Base-by-base conservation (phyloP, 1,140 invertebrate species). In the Dendrolimus punctatus region DNA sequence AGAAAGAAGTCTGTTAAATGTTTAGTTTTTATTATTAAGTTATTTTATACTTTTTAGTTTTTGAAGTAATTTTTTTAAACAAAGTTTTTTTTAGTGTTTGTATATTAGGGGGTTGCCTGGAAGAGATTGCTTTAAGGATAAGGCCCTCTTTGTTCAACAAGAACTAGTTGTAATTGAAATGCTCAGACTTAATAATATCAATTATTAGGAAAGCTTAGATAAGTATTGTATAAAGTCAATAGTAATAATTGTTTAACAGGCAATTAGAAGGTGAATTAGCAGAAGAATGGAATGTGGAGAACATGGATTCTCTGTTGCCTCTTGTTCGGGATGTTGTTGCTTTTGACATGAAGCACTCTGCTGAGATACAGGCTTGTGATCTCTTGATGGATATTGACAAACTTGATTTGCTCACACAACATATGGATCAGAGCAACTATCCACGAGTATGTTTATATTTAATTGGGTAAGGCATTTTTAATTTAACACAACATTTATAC, bases 351-450 rank as follows among this genome's bases (percentile, higher is more conserved):
- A 91, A 93, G 56, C 98, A 99, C 73, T 99, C 99, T 88, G 98
- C 99, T 7, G 99, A 99, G 88, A 97, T 98, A 0, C 98, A 99
- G 87, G 98, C 98, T 2, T 99, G 98, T 83, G 99, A 99, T 89
- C 88, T 99, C 10, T 88, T 99, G 0, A 99, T 99, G 95, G 99
- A 99, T 89, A 98, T 99, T 64, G 98, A 99, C 76, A 90, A 91
- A 53, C 88, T 99, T 38, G 95, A 98, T 75, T 83, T 99, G 8
- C 87, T 99, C 0, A 92, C 95, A 48, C 90, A 97, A 47, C 97
- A 96, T 77, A 97, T 99, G 58, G 97, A 99, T 77, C 91, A 95
- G 76, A 94, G 95, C 77, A 96, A 96, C 50, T 99, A 98, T 88
- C 92, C 93, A 6, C 88, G 98, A 72, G 98, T 99, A 4, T 99